Base-by-base conservation (phyloP, 2,888 invertebrate species). In the Archaeoteleia sp. region DNA sequence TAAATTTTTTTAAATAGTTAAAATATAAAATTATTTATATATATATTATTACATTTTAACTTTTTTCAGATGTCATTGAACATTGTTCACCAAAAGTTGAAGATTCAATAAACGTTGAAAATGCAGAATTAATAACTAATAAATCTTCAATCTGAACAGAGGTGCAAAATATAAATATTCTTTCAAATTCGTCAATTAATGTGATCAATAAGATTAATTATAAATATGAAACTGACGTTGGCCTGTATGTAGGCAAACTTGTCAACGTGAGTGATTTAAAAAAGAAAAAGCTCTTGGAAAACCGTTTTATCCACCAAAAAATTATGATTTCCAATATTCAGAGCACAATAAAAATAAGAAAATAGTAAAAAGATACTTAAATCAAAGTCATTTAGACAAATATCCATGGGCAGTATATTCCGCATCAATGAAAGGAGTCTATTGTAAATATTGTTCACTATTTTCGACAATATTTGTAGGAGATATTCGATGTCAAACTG, bases 321-420 rank as follows among this genome's bases (percentile, higher is more conserved):
- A 39, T 40, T 51, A 25, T 8, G 5, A 17, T 1, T 51, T 51
- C 9, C 51, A 30, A 13, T 20, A 13, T 15, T 40, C 51, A 7
- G 10, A 20, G 10, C 39, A 40, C 5, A 40, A 6, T n/a, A 40
- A 40, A 13, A 2, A n/a, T 3, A 27, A 23, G 1, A 39, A 40
- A 27, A 9, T 25, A 6, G 30, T 27, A 5, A 39, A 51, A n/a
- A 40, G 32, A n/a, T 30, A 40, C 2, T 27, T 40, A 2, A 10
- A 20, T n/a, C 29, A 39, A 9, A 8, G 32, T 1, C 30, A 51
- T 40, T 20, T 51, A 5, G 13, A 40, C 9, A 9, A 29, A 3
- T 51, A 40, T 23, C 23, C 12, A 6, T 51, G 51, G 51, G n/a
- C 25, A 9, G 40, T 51, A n/a, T 40, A 29, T 13, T 51, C 51